Percentiles rank a stretch among this genome's conserved stretches.
These are phyloP conservation scores for Folsomia candida DNA, from an alignment of 2,888 invertebrate genomes.

Conservation along the genomic window DNA sequence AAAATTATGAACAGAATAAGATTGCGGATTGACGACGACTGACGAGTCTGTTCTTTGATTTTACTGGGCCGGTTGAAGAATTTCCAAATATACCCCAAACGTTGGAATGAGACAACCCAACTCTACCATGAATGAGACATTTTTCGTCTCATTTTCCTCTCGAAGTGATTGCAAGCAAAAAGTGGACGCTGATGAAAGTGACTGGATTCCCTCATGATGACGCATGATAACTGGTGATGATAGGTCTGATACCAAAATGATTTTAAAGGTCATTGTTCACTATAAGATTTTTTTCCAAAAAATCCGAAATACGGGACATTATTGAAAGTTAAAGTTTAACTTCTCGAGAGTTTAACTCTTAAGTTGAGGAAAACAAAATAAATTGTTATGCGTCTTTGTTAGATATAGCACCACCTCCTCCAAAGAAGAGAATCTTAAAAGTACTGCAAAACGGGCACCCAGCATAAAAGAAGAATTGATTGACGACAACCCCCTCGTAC, in stretches of 20 bases:
- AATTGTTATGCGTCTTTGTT: not conserved
- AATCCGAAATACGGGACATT: not conserved
- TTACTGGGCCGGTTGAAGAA: no score
- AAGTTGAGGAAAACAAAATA: not conserved
- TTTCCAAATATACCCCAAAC: no score
- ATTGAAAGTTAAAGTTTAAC: no score
- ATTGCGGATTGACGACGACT: no score
- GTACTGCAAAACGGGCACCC: not conserved
- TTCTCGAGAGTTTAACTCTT: not conserved
- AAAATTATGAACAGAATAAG: no score
- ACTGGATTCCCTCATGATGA: not conserved
- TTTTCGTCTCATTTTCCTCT: conserved; percentile 33
- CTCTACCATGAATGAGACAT: conserved; percentile 30
- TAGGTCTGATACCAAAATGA: conserved; percentile 9
- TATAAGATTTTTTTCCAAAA: no score
- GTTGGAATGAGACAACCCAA: conserved; percentile 32
- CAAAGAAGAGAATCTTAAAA: not conserved
- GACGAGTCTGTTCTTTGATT: no score
- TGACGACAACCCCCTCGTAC: not conserved
- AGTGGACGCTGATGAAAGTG: not conserved
- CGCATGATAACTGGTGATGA: not conserved
- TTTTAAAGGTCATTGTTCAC: conserved; percentile 10
- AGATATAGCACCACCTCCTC: not conserved
- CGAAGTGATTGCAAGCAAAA: conserved; percentile 3
- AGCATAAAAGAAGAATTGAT: not conserved